phyloP scores from a whole-genome alignment of 2,797 vertebrate species.

The Sitta carolinensis region DNA sequence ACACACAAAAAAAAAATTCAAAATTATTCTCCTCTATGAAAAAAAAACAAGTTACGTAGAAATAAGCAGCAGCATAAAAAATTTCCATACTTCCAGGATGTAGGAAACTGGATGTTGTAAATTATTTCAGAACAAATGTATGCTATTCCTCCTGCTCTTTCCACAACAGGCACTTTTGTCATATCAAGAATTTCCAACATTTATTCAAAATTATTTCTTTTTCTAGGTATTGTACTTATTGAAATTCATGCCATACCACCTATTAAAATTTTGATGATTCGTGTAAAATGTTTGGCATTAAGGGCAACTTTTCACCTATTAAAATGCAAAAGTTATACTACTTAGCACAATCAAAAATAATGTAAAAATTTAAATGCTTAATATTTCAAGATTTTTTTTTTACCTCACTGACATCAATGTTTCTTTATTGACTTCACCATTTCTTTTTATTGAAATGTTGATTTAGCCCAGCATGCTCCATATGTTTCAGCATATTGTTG shows the following conservation, averaged over 20 bases:
- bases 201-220: not conserved
- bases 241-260: not conserved
- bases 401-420: not conserved
- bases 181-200: not conserved
- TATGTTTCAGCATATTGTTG: not conserved
- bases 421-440: not conserved
- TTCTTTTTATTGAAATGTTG: not conserved
- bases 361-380: not conserved
- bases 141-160: not conserved
- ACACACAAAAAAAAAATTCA: rapidly evolving
- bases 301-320: not conserved
- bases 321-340: not conserved
- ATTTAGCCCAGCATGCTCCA: not conserved
- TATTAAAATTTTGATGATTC: not conserved
- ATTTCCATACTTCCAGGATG: not conserved
- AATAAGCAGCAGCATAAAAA: not conserved
- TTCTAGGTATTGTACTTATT: not conserved
- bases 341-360: not conserved
- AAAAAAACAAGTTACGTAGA: not conserved
- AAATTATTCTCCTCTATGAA: not conserved
- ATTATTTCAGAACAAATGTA: not conserved
- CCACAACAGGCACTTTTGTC: not conserved
- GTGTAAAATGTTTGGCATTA: not conserved
- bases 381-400: not conserved
- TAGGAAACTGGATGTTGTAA: not conserved